Conservation (phyloP, 2,888 invertebrate genomes). For the Margaritifera margaritifera region DNA sequence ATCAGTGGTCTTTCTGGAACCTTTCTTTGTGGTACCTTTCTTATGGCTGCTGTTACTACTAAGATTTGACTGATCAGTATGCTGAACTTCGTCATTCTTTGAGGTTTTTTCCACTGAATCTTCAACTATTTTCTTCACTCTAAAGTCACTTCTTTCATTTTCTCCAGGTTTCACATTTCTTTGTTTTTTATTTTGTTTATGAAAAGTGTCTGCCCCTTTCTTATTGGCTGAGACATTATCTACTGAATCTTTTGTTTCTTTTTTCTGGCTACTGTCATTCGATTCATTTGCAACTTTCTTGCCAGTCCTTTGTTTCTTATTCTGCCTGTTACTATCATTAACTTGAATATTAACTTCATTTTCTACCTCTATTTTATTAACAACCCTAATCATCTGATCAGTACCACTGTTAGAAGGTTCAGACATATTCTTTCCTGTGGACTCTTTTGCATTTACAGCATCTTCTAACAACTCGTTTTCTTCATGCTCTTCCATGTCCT, state of each 20-base stretch:
- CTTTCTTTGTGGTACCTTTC: constrained; percentile 2
- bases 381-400: not conserved
- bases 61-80: constrained; percentile 2
- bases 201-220: no score
- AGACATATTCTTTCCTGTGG: not conserved
- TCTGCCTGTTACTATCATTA: not conserved
- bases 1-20: constrained; percentile 1
- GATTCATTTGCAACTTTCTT: constrained; percentile 1
- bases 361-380: not conserved
- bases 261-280: constrained; percentile 2
- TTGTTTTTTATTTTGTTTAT: not conserved
- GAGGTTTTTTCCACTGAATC: not conserved
- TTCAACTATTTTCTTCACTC: not conserved
- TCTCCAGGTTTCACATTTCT: not conserved
- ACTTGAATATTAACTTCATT: not conserved
- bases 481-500: constrained; percentile 15
- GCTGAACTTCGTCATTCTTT: constrained; percentile 1
- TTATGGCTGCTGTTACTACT: constrained; percentile 1
- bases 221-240: not conserved
- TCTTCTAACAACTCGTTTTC: constrained; percentile 10
- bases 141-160: not conserved
- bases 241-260: not conserved
- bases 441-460: not conserved
- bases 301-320: constrained; percentile 4
- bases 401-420: not conserved